Evolutionary conservation across 2,113 vertebrate species (phyloP), one percentile per base, ranked within the genome.

Genomic region (Mustela lutreola): DNA sequence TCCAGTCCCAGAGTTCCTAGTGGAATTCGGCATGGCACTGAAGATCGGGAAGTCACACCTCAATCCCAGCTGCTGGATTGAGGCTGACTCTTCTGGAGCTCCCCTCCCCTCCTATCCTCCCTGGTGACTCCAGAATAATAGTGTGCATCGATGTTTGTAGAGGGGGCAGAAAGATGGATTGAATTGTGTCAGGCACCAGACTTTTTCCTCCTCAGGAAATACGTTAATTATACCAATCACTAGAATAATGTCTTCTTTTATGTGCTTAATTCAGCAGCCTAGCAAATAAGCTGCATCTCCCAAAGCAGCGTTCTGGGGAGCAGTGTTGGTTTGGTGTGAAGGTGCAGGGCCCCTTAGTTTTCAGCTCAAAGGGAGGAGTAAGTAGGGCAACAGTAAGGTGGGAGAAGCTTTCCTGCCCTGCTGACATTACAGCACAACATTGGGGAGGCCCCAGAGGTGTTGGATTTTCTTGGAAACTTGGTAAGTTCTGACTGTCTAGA

Each of bases 191-290:
- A 76, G 39, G 60, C 56, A 50, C 50, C 6, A n/a, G 42, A 7
- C 82, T 56, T 89, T 95, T 82, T 63, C 50, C n/a, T 3, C 60
- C 6, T 58, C 60, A 92, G 75, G 80, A 83, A 94, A 70, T 82
- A 78, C 4, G 10, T n/a, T 90, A 28, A 50, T 67, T 78, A 82
- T 8, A 56, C n/a, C 39, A 90, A 26, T 67, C 18, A 73, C 24
- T 92, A 75, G 93, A 92, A 75, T 97, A 65, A 16, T 48, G 15
- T 84, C 84, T 85, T 95, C 33, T 82, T 96, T 96, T 86, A 31
- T 42, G 18, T 86, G 31, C 31, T 91, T 87, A 5, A 39, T 76
- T 81, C 94, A 63, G 70, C 14, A 50, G 62, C 58, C 63, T 65
- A 81, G 62, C 81, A 94, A 18, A 33, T 95, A 91, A 91, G 78